phyloP scores from a whole-genome alignment of 2,888 invertebrate genomes.

The Lottia gigantea region DNA sequence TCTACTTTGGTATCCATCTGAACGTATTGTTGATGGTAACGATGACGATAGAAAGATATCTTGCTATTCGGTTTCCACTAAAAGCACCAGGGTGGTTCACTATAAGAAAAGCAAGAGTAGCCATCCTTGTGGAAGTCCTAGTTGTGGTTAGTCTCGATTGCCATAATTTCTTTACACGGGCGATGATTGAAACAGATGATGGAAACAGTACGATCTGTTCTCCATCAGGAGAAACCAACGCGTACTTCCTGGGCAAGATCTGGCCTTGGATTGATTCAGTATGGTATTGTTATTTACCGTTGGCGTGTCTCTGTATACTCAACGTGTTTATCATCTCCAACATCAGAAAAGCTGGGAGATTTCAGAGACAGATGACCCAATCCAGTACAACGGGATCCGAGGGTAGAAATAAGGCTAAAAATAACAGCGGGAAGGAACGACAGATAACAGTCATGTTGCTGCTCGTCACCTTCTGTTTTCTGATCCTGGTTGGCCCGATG shows the following conservation, averaged over 20 bases:
- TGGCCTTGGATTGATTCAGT: slow-evolving; percentile 29
- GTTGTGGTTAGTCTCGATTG: slow-evolving; percentile 20
- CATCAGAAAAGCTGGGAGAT: slow-evolving; percentile 14
- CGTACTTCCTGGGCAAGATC: slow-evolving; percentile 13
- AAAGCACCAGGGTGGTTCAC: slow-evolving; percentile 20
- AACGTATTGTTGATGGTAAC: slow-evolving; percentile 24
- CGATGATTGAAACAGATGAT: slow-evolving; percentile 17
- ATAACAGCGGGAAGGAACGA: slow-evolving; percentile 5
- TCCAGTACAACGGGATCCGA: neutral
- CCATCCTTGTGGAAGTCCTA: slow-evolving; percentile 17
- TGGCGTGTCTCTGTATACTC: slow-evolving; percentile 17
- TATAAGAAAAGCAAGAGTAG: neutral
- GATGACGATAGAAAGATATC: slow-evolving; percentile 30
- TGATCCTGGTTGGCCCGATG: slow-evolving; percentile 26
- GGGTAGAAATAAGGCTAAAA: neutral
- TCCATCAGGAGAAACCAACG: slow-evolving; percentile 5
- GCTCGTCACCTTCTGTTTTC: slow-evolving; percentile 26
- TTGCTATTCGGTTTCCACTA: slow-evolving; percentile 26
- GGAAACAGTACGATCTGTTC: slow-evolving; percentile 15
- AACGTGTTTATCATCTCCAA: slow-evolving; percentile 24
- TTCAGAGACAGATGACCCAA: slow-evolving; percentile 17
- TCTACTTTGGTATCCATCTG: slow-evolving; percentile 27
- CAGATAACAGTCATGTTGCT: slow-evolving; percentile 28
- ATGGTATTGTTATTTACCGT: slow-evolving; percentile 26
- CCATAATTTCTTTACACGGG: slow-evolving; percentile 20